A percentile compares a stretch with the other conserved stretches of the same genome.
Evolutionary conservation across 1,140 invertebrate species (phyloP).

Genomic region (Drosophila ohnishii): DNA sequence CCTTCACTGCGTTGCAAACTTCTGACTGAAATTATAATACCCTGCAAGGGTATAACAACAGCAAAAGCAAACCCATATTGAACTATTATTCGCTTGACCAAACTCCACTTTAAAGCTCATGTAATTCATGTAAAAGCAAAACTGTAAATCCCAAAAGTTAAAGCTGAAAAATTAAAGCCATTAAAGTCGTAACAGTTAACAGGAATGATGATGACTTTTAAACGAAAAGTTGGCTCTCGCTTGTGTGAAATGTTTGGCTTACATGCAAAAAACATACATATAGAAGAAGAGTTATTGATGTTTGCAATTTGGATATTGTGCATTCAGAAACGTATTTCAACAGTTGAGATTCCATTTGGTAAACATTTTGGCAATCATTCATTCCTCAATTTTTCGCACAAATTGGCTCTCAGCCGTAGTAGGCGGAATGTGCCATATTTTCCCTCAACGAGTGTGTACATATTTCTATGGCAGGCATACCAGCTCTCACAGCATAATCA

Average conservation of each 20-base stretch:
- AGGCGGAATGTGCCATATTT: slow-evolving; percentile 27
- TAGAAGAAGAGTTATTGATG: slow-evolving; percentile 23
- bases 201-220: slow-evolving; percentile 4
- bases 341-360: slow-evolving; percentile 45
- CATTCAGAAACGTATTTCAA: slow-evolving; percentile 26
- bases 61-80: neutral
- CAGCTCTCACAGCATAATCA: slow-evolving; percentile 54
- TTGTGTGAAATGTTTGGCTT: slow-evolving; percentile 18
- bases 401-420: slow-evolving; percentile 38
- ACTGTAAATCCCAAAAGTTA: neutral
- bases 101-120: neutral
- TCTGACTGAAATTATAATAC: no score
- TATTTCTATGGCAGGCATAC: slow-evolving; percentile 4
- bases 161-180: neutral
- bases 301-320: slow-evolving; percentile 26
- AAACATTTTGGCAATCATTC: slow-evolving; percentile 43
- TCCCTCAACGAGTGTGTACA: neutral
- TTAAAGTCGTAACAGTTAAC: slow-evolving; percentile 9
- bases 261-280: neutral
- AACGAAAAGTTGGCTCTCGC: slow-evolving; percentile 3
- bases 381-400: slow-evolving; percentile 34
- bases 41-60: no score
- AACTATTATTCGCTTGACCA: neutral
- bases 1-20: no score
- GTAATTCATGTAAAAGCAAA: neutral